These are phyloP conservation scores for Rotaria socialis DNA, from an alignment of 2,888 invertebrate species.

Conservation along the genomic window DNA sequence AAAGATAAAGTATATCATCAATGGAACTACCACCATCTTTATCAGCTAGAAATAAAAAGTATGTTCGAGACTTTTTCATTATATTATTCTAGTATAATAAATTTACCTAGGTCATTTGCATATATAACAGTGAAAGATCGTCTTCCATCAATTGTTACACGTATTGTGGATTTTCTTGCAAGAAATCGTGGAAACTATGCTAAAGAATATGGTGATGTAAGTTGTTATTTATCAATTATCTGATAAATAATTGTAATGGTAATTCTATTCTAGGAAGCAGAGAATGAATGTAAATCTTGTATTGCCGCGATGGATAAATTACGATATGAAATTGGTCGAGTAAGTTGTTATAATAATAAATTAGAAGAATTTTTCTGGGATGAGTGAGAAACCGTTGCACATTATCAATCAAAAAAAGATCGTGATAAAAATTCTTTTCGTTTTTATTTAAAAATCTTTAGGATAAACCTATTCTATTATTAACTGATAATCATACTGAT, in stretches of 20 bases:
- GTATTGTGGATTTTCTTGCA: constrained; percentile 43
- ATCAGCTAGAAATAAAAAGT: constrained; percentile 29
- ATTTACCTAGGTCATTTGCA: constrained; percentile 41
- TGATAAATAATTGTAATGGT: not conserved
- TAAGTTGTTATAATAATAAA: not conserved
- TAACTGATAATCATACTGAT: constrained; percentile 15
- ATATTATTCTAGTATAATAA: not conserved
- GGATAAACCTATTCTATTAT: not conserved
- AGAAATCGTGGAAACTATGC: constrained; percentile 10
- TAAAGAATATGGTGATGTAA: constrained; percentile 37
- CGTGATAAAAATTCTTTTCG: too few species aligned
- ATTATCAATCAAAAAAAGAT: too few species aligned
- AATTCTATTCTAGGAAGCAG: not conserved
- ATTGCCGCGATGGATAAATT: constrained; percentile 16
- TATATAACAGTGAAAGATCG: constrained; percentile 45
- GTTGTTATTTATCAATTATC: not conserved
- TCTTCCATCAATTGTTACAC: constrained; percentile 41
- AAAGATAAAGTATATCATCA: not conserved
- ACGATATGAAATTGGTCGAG: constrained; percentile 30
- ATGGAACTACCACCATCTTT: constrained; percentile 8
- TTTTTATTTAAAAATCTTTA: not conserved
- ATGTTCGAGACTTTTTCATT: not conserved
- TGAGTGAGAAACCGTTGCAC: too few species aligned
- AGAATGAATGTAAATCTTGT: constrained; percentile 24
- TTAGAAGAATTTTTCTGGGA: too few species aligned